Percentiles rank a stretch among this genome's conserved stretches.
phyloP scores from a whole-genome alignment of 2,113 vertebrate species.

The Oceanites oceanicus region DNA sequence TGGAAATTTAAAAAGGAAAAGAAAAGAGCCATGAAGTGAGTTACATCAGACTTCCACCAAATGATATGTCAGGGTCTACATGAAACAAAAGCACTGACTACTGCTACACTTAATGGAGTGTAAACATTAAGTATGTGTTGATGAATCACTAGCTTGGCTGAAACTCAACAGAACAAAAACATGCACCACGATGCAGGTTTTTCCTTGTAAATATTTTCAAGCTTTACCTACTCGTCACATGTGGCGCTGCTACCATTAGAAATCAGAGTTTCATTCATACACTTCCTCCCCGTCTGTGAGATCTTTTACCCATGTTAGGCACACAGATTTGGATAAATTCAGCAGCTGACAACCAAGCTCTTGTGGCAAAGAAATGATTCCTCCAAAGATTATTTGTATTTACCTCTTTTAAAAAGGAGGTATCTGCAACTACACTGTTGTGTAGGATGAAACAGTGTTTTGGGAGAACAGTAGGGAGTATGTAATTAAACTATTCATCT shows the following conservation, averaged over 20 bases:
- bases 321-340: background rate
- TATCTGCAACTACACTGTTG: background rate
- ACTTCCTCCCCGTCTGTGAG: background rate
- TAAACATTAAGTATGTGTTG: constrained; percentile 64
- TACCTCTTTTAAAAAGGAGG: background rate
- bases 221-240: background rate
- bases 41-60: constrained; percentile 69
- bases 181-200: background rate
- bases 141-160: constrained; percentile 61
- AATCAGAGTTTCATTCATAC: background rate
- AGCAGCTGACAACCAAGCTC: background rate
- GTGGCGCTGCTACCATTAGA: background rate
- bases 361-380: background rate
- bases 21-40: constrained; percentile 70
- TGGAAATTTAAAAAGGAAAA: constrained; percentile 73
- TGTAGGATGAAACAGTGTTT: background rate
- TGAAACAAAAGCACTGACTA: constrained; percentile 67
- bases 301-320: background rate
- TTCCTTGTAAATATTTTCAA: constrained; percentile 14
- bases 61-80: constrained; percentile 57
- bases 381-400: background rate
- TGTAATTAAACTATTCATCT: constrained; percentile 30
- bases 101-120: constrained; percentile 58
- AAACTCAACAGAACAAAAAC: constrained; percentile 51
- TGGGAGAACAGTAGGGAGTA: background rate